A percentile compares a stretch with the other conserved stretches of the same genome.
These are phyloP conservation scores for Eristalis arbustorum DNA, from an alignment of 2,888 invertebrate genomes.

Conservation along the genomic window DNA sequence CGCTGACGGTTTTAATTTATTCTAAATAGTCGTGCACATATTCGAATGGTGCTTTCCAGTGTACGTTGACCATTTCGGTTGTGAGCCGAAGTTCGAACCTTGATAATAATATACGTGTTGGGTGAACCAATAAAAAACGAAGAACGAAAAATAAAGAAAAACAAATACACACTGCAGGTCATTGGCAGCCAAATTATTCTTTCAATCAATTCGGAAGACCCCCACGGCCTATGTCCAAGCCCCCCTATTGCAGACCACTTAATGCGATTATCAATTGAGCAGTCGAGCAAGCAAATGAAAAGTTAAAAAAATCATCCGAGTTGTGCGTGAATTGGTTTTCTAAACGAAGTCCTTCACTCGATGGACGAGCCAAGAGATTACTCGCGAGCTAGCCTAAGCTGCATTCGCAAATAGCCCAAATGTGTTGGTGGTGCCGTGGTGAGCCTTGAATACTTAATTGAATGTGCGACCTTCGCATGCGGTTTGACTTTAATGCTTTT, in stretches of 20 bases:
- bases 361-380: slow-evolving; percentile 38
- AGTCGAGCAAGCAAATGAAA: slow-evolving; percentile 23
- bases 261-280: slow-evolving; percentile 42
- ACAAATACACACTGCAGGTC: slow-evolving; percentile 57
- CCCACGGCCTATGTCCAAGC: background rate
- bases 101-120: slow-evolving; percentile 41
- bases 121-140: slow-evolving; percentile 38
- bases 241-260: background rate
- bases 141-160: background rate
- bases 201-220: slow-evolving; percentile 15
- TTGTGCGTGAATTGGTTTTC: slow-evolving; percentile 34
- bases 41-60: slow-evolving; percentile 1
- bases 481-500: slow-evolving; percentile 2
- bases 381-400: background rate
- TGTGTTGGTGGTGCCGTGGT: background rate
- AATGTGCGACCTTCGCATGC: slow-evolving; percentile 15
- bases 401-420: slow-evolving; percentile 26
- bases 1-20: slow-evolving; percentile 39
- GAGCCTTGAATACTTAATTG: slow-evolving; percentile 43
- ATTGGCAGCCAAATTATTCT: slow-evolving; percentile 65
- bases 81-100: slow-evolving; percentile 19
- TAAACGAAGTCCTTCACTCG: slow-evolving; percentile 21
- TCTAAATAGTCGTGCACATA: slow-evolving; percentile 9
- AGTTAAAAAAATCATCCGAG: background rate
- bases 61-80: slow-evolving; percentile 42